phyloP scores from a whole-genome alignment of 2,113 vertebrate genomes.

The Spizaetus ornatus region DNA sequence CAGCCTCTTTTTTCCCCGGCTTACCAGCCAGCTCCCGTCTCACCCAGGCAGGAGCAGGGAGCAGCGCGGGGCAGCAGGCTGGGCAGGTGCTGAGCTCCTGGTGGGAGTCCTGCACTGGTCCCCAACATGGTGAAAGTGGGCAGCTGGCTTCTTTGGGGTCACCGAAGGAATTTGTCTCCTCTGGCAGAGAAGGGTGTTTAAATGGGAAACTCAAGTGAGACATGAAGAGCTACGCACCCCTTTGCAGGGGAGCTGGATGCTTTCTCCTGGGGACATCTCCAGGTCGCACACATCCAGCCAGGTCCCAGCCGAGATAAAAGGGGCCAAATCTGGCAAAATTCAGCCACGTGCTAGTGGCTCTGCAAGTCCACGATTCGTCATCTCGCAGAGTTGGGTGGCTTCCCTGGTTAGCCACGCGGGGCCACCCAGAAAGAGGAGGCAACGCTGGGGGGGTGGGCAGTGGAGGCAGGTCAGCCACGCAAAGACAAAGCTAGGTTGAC shows the following conservation, averaged over 20 bases:
- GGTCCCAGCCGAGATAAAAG: not conserved
- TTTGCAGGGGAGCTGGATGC: not conserved
- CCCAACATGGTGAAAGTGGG: not conserved
- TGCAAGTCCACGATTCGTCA: not conserved
- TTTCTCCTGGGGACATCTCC: not conserved
- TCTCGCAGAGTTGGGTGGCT: not conserved
- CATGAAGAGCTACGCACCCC: not conserved
- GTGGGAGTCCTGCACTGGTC: not conserved
- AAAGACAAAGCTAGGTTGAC: not conserved
- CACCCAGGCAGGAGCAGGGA: conserved; percentile 2
- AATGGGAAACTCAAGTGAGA: not conserved
- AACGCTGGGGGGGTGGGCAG: not conserved
- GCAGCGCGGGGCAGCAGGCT: not conserved
- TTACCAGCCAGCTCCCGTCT: conserved; percentile 58
- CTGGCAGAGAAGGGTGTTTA: not conserved
- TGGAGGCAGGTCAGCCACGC: not conserved
- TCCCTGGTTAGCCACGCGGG: rapidly evolving
- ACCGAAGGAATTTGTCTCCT: not conserved
- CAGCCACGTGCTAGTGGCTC: not conserved
- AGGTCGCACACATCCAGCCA: rapidly evolving
- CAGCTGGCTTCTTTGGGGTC: not conserved
- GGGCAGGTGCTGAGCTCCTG: not conserved
- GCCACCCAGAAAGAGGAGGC: not conserved
- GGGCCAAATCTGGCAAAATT: not conserved
- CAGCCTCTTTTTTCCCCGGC: conserved; percentile 61